These are phyloP conservation scores for Mylabris phalerata DNA, from an alignment of 1,140 invertebrate species.

Conservation along the genomic window DNA sequence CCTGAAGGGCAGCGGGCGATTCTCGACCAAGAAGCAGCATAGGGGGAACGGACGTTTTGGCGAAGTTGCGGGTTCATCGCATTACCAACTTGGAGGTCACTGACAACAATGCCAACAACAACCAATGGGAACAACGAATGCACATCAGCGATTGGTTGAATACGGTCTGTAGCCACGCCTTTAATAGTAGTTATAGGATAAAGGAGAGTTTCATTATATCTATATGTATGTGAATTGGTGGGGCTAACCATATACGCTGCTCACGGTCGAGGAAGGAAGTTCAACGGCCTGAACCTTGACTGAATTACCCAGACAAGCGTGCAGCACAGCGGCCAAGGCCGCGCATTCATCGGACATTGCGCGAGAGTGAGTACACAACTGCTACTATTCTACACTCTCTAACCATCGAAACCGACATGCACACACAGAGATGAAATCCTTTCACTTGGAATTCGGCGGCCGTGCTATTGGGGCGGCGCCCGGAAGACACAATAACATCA, in stretches of 20 bases:
- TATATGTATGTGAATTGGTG: slow-evolving; percentile 13
- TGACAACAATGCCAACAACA: slow-evolving; percentile 43
- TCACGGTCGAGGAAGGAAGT: slow-evolving; percentile 43
- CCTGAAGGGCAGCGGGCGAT: slow-evolving; percentile 40
- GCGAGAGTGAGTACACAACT: too few species aligned
- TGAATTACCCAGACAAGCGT: slow-evolving; percentile 56
- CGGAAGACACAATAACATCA: background rate
- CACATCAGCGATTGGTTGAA: slow-evolving; percentile 39
- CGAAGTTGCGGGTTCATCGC: slow-evolving; percentile 49
- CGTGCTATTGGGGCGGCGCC: too few species aligned
- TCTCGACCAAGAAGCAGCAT: slow-evolving; percentile 24
- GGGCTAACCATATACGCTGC: slow-evolving; percentile 18
- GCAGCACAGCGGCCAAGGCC: slow-evolving; percentile 53
- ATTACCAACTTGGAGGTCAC: slow-evolving; percentile 58
- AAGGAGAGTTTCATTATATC: too few species aligned
- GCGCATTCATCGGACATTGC: slow-evolving; percentile 16
- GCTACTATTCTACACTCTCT: slow-evolving; percentile 5
- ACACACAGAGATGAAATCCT: slow-evolving; percentile 14
- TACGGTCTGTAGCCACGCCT: slow-evolving; percentile 31
- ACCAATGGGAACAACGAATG: slow-evolving; percentile 30
- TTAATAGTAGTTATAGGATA: background rate
- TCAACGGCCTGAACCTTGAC: slow-evolving; percentile 63
- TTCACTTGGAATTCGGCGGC: slow-evolving; percentile 20
- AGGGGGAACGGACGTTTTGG: slow-evolving; percentile 26
- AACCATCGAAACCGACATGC: slow-evolving; percentile 23